These are phyloP conservation scores for Diplogasteroides magnus DNA, from an alignment of 1,140 invertebrate species.

Conservation along the genomic window DNA sequence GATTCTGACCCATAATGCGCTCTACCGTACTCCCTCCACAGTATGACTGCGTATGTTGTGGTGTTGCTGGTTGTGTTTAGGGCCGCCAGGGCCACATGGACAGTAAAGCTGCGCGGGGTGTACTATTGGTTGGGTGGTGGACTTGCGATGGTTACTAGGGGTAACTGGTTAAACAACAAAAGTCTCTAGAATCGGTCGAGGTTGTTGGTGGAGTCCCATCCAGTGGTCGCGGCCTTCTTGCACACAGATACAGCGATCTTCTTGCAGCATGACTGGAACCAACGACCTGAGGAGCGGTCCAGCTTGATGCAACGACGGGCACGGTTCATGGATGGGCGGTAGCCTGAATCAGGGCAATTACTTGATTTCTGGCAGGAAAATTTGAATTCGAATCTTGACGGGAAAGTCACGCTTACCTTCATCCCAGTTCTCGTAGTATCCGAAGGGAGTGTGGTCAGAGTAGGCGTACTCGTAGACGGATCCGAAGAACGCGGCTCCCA, in stretches of 20 bases:
- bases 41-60: no score
- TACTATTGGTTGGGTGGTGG: no score
- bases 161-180: no score
- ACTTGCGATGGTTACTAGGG: no score
- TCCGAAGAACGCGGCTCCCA: conserved; percentile 30
- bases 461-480: conserved; percentile 21
- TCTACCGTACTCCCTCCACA: no score
- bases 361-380: neutral
- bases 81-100: no score
- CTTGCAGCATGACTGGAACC: conserved; percentile 36
- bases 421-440: conserved; percentile 23
- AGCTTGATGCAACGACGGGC: conserved; percentile 33
- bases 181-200: no score
- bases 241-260: conserved; percentile 27
- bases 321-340: conserved; percentile 21
- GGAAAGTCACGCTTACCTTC: conserved; percentile 2
- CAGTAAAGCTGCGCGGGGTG: no score
- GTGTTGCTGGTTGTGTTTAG: no score
- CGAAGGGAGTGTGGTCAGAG: conserved; percentile 22
- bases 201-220: neutral
- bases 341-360: no score
- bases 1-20: no score
- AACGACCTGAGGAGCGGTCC: conserved; percentile 14
- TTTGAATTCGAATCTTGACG: neutral
- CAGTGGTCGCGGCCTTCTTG: conserved; percentile 18